Evolutionary conservation across 2,113 vertebrate species (phyloP), one percentile per base, ranked within the genome.

Genomic region (Antigone vipio): DNA sequence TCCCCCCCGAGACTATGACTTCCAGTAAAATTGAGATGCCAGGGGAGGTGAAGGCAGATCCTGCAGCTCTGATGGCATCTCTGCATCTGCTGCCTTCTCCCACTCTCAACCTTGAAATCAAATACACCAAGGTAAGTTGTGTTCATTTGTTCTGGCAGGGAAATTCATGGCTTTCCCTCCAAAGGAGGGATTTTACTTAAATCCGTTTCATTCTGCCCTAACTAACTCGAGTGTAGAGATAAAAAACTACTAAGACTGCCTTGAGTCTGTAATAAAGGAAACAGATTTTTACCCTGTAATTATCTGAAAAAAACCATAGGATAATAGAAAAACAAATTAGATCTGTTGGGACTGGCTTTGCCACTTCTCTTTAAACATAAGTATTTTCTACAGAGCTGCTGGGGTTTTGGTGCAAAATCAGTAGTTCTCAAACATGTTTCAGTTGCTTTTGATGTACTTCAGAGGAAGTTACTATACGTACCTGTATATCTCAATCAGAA

Each of bases 1-100:
- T 2, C 75, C 92, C 88, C 90, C 92, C 88, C 67, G 35, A 96
- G 92, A 96, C 85, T 88, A 99, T 99, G 99, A 99, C 99, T 98
- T 99, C 99, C 95, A 99, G 99, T 97, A 97, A 99, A 98, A 99
- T 99, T 96, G 98, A 99, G 98, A 98, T 99, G 98, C 99, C 99
- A 62, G 99, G 98, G 89, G 99, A 98, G 97, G 98, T 99, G 98
- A 99, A 99, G 98, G 98, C 98, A 94, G 99, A 99, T 96, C 98
- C 99, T 69, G 99, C 99, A 40, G 98, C 99, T 77, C 98, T 99
- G 97, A 99, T 99, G 99, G 99, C 99, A 97, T 99, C 99, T 91
- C 98, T 99, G 97, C 99, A 99, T 93, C 98, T 99, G 92, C 98
- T 99, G 98, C 99, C 99, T 92, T 98, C 98, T 78, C 99, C 99